Base-by-base conservation (phyloP, 2,797 vertebrate genomes). In the Ciconia nigra region DNA sequence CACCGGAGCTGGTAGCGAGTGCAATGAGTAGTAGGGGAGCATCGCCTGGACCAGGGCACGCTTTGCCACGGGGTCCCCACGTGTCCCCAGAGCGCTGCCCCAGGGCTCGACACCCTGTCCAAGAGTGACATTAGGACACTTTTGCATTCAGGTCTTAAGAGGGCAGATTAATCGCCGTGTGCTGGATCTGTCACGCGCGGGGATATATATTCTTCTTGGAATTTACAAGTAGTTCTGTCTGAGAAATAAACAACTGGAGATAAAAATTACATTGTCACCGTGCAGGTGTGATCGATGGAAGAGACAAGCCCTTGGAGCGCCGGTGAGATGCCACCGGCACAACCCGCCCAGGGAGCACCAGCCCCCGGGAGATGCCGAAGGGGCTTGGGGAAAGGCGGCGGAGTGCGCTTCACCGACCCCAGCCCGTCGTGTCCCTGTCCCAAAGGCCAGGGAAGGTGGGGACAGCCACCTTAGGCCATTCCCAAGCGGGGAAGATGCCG, bases 201-300 rank as follows among this genome's bases (percentile, higher is more conserved):
- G 97, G 97, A 98, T 97, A 97, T 97, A 98, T 98, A 98, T 98
- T 98, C 98, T 97, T 97, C 97, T 92, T 12, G 24, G 98, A 98
- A 98, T 98, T 98, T 98, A 98, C 98, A 98, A 98, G 98, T 98
- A 98, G 97, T 98, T 98, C 98, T 97, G 96, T 97, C 97, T 95
- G 98, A 98, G 98, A 98, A 98, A 98, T 98, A 98, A 98, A 98
- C 98, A 98, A 96, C 98, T 85, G 21, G 92, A 98, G 97, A 98
- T 98, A 98, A 98, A 98, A 98, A 98, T 98, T 97, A 98, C 98
- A 96, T 97, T 98, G 98, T 98, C 98, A 98, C 97, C 37, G 20
- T 65, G 95, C 97, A 97, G 97, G 96, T 98, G 97, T 98, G 98
- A 98, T 98, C 66, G 96, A 98, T 98, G 97, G 89, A 93, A 82